phyloP scores from a whole-genome alignment of 2,113 vertebrate genomes.

The Callopanchax toddi region DNA sequence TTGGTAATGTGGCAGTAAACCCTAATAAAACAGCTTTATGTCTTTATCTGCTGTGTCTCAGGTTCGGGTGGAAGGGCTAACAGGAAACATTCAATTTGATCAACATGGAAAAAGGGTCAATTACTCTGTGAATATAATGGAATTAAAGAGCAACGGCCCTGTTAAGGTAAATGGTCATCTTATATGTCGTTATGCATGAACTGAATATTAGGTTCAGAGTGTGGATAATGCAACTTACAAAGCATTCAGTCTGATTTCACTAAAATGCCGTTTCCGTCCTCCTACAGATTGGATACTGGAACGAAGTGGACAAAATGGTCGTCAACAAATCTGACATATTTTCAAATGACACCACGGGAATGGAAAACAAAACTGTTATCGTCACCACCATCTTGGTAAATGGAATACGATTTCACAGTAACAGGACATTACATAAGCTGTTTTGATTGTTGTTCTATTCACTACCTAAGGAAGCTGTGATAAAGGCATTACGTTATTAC shows the following conservation, averaged over 20 bases:
- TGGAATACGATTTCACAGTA: not conserved
- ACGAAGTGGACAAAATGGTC: conserved; percentile 98
- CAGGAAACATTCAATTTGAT: conserved; percentile 98
- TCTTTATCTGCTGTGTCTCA: conserved; percentile 52
- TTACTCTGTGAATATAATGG: conserved; percentile 98
- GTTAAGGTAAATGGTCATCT: conserved; percentile 86
- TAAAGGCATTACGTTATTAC: no score
- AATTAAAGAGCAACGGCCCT: conserved; percentile 94
- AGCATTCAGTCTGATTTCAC: not conserved
- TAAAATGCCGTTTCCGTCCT: conserved; percentile 21
- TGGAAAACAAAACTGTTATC: conserved; percentile 98
- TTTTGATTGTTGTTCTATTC: not conserved
- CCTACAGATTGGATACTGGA: conserved; percentile 97
- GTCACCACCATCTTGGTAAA: conserved; percentile 98
- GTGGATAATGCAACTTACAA: not conserved
- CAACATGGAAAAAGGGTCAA: conserved; percentile 97
- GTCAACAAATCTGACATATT: conserved; percentile 92
- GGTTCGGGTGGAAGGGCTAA: conserved; percentile 96
- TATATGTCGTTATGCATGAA: not conserved
- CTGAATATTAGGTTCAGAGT: not conserved
- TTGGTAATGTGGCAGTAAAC: not conserved
- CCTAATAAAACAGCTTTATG: not conserved
- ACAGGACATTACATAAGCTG: not conserved
- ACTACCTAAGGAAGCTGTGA: not conserved
- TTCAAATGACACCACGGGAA: conserved; percentile 91